A percentile compares a stretch with the other conserved stretches of the same genome.
Evolutionary conservation across 2,113 vertebrate genomes (phyloP).

Genomic region (Oncorhynchus mykiss): DNA sequence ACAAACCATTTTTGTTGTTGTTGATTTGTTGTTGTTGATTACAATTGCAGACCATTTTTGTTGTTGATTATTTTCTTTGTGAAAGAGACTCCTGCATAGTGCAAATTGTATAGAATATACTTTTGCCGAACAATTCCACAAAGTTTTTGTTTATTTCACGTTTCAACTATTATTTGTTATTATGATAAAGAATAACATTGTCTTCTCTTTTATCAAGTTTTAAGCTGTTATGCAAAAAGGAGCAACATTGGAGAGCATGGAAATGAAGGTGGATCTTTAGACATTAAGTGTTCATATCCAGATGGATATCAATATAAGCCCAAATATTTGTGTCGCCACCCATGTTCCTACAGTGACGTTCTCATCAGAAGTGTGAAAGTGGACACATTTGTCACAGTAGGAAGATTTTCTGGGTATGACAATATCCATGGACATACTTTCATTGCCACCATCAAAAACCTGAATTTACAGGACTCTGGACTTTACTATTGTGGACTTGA

Average conservation of each 20-base stretch:
- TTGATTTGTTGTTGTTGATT: background rate
- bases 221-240: background rate
- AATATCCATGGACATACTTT: background rate
- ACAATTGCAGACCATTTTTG: background rate
- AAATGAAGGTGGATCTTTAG: conserved; percentile 22
- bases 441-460: conserved; percentile 26
- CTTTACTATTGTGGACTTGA: conserved; percentile 47
- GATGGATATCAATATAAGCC: conserved; percentile 1
- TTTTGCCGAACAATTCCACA: background rate
- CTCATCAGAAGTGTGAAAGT: conserved; percentile 18
- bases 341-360: conserved; percentile 7
- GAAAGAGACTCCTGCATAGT: background rate
- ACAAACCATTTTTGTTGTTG: background rate
- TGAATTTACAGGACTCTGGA: conserved; percentile 33
- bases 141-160: background rate
- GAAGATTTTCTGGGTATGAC: conserved; percentile 29
- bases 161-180: background rate
- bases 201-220: conserved; percentile 17
- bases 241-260: conserved; percentile 16
- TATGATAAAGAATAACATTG: background rate
- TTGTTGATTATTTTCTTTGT: background rate
- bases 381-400: background rate
- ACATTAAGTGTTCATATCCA: conserved; percentile 28
- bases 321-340: conserved; percentile 39
- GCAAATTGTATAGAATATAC: background rate